These are phyloP conservation scores for Salvelinus fontinalis DNA, from an alignment of 2,113 vertebrate species.

Conservation along the genomic window DNA sequence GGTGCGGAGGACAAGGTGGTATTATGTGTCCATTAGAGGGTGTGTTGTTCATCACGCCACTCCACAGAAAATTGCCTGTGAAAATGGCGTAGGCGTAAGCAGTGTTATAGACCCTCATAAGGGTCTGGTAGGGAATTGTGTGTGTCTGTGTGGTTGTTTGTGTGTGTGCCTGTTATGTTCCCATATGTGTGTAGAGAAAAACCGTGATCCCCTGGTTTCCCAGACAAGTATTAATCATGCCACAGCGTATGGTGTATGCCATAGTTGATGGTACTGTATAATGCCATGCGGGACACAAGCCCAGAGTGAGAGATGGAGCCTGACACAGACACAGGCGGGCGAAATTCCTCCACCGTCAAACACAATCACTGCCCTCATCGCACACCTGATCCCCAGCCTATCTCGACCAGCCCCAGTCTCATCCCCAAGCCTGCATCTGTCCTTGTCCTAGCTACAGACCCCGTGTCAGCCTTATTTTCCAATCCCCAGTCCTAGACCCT, in stretches of 20 bases:
- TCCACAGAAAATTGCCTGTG: slow-evolving; percentile 33
- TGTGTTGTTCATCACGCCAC: slow-evolving; percentile 42
- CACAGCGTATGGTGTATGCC: background rate
- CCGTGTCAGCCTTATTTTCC: background rate
- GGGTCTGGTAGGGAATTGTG: slow-evolving; percentile 1
- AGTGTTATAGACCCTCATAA: background rate
- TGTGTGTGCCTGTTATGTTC: slow-evolving; percentile 7
- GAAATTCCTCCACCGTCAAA: slow-evolving; percentile 50
- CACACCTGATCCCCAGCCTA: background rate
- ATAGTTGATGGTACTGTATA: too few species aligned
- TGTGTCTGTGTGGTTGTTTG: slow-evolving; percentile 19
- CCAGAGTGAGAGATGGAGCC: slow-evolving; percentile 42
- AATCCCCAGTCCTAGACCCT: background rate
- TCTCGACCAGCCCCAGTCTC: slow-evolving; percentile 6
- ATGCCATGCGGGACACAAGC: slow-evolving; percentile 1
- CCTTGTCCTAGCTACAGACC: background rate
- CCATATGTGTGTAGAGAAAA: background rate
- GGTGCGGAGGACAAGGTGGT: slow-evolving; percentile 8
- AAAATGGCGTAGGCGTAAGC: slow-evolving; percentile 18
- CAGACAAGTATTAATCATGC: background rate
- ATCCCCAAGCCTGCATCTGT: background rate
- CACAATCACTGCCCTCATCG: slow-evolving; percentile 39
- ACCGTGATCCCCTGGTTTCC: background rate
- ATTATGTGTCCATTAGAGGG: slow-evolving; percentile 49
- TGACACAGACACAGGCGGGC: slow-evolving; percentile 38